Evolutionary conservation across 1,140 invertebrate genomes (phyloP), one percentile per base, ranked within the genome.

Genomic region (Schlechtendalia chinensis): DNA sequence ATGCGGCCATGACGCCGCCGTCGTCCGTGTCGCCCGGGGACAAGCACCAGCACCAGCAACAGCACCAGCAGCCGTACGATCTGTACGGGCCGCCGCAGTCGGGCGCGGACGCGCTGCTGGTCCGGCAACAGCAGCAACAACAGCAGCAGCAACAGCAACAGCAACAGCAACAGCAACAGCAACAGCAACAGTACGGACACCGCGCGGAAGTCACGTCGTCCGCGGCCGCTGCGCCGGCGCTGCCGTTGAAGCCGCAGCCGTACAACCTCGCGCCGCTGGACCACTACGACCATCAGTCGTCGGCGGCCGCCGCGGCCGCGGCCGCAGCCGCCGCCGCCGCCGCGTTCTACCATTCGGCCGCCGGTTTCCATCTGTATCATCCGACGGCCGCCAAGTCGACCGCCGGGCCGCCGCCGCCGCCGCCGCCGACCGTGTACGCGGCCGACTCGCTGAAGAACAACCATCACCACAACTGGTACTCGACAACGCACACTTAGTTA

Each of bases 1-100:
- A 94, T 84, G 94, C 94, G 39, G 94, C 95, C 19, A 97, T 97
- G 93, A 97, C 96, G 1, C 96, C 96, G 63, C 96, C 96, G 16
- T 95, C 94, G 0, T 97, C 95, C 3, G 95, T 97, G 0, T 97
- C 96, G 12, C 96, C 96, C 0, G 89, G 94, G 65, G 95, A 96
- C 84, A 96, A 94, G 85, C 91, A 92, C 85, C 90, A 90, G 83
- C 90, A 89, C 82, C 86, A 87, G 12, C 81, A 84, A 61, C 83
- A 85, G 65, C 83, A 84, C 29, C 83, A 81, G 74, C 67, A 69
- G 14, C 88, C 89, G n/a, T 90, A 90, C 83, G 82, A 84, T 19
- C 81, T 82, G 27, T 81, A 82, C n/a, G 67, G 80, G 19, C 56
- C 53, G 83, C 45, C 67, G 45, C 67, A 39, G 67, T 82, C 39